Evolutionary conservation across 37 sponge, comb jelly and placozoan genomes (phyloP).

Genomic region (Lycopodina hypogea): DNA sequence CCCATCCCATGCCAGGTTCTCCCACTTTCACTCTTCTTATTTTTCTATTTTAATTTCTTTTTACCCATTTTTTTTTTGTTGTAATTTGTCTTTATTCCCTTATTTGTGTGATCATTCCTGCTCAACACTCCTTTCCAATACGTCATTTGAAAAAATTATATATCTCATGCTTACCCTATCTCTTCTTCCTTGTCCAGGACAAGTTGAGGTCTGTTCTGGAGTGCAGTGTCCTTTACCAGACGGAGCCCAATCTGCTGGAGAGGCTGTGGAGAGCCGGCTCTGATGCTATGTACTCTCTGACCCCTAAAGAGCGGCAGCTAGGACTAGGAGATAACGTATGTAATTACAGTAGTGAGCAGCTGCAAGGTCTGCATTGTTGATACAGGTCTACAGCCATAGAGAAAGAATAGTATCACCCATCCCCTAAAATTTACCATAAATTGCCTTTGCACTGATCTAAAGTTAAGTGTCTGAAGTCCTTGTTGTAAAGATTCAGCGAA

Average conservation of each 20-base stretch:
- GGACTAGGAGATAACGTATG: slow-evolving; percentile 69
- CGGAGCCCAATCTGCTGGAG: slow-evolving; percentile 26
- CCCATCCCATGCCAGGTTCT: no score
- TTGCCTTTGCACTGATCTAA: no score
- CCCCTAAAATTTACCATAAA: no score
- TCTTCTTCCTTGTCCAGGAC: slow-evolving; percentile 39
- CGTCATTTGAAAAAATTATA: not conserved
- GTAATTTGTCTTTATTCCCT: no score
- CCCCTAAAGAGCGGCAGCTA: slow-evolving; percentile 54
- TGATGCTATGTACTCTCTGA: slow-evolving; percentile 68
- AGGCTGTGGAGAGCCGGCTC: slow-evolving; percentile 63
- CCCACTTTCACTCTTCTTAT: not conserved
- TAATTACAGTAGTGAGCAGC: not conserved
- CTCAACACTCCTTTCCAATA: not conserved
- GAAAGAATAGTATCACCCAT: not conserved
- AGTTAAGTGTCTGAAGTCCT: no score
- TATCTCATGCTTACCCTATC: not conserved
- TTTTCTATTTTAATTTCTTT: no score
- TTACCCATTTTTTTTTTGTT: no score
- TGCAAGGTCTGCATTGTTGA: not conserved
- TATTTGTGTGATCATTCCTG: no score
- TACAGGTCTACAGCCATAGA: not conserved
- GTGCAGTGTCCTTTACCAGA: slow-evolving; percentile 33
- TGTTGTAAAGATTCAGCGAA: no score
- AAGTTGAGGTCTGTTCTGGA: slow-evolving; percentile 49